Percentiles rank a stretch among this genome's conserved stretches.
Conservation (phyloP, 2,888 invertebrate species). For the Arenicola marina region DNA sequence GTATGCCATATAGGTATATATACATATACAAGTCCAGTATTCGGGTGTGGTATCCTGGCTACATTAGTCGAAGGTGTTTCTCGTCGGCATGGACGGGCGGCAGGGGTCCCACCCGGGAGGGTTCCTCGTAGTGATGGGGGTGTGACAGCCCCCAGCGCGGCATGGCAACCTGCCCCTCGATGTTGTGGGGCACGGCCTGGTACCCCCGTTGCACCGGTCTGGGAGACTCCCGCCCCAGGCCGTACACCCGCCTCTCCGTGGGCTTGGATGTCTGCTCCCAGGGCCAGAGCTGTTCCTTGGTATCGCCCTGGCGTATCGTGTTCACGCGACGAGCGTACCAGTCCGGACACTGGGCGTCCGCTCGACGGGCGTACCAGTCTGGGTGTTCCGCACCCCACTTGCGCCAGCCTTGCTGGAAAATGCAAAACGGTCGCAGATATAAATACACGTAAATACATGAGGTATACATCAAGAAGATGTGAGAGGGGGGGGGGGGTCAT, state of each 20-base stretch:
- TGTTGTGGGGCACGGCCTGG: conserved; percentile 43
- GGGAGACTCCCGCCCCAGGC: conserved; percentile 39
- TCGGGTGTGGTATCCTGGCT: too few species aligned
- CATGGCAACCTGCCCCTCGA: conserved; percentile 42
- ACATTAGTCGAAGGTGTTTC: conserved; percentile 30
- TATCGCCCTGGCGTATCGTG: conserved; percentile 44
- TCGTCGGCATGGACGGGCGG: conserved; percentile 63
- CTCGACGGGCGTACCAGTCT: conserved; percentile 52
- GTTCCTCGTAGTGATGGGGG: conserved; percentile 53
- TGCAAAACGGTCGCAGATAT: too few species aligned
- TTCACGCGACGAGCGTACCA: conserved; percentile 52
- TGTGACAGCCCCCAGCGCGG: conserved; percentile 58
- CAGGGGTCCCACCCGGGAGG: conserved; percentile 47
- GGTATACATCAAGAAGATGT: too few species aligned
- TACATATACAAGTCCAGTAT: too few species aligned
- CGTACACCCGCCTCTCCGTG: conserved; percentile 48
- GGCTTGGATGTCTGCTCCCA: conserved; percentile 40
- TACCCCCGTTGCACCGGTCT: conserved; percentile 46
- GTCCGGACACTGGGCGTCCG: conserved; percentile 50
- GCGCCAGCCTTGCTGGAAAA: conserved; percentile 50
- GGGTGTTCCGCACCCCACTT: conserved; percentile 56
- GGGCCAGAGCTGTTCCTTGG: conserved; percentile 29
- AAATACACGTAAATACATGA: too few species aligned
- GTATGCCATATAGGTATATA: too few species aligned
- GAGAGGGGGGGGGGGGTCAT: too few species aligned